Conservation (phyloP, 2,888 invertebrate species). For the Cecidostiba fungosa region DNA sequence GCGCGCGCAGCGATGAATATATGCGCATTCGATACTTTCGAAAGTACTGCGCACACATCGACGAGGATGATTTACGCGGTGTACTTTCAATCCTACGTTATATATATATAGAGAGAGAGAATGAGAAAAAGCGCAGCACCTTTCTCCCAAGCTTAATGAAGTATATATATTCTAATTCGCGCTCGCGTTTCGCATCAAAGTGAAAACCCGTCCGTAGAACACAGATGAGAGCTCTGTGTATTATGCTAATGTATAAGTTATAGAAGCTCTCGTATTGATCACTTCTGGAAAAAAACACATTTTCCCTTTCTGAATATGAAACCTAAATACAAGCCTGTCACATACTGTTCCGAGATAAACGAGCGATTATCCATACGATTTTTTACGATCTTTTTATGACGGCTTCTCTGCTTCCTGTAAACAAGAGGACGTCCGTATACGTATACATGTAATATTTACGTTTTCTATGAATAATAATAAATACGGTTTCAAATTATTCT, state of each 20-base stretch:
- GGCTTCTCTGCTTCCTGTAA: background rate
- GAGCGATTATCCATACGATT: background rate
- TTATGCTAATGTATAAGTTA: background rate
- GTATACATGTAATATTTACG: background rate
- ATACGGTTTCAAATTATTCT: background rate
- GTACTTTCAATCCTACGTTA: background rate
- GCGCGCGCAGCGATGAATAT: too few relatives aligned
- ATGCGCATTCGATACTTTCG: background rate
- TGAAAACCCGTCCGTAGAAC: background rate
- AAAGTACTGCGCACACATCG: background rate
- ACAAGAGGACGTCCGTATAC: background rate
- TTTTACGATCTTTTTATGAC: background rate
- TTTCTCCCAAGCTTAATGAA: constrained; percentile 19
- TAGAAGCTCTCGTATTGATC: background rate
- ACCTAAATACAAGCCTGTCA: background rate
- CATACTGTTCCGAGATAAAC: background rate
- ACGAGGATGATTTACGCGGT: background rate
- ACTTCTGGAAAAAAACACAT: background rate
- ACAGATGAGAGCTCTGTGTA: background rate
- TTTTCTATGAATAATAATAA: background rate
- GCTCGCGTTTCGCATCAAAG: constrained; percentile 2
- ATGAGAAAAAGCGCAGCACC: constrained; percentile 6
- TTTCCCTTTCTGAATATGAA: background rate
- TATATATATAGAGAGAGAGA: background rate
- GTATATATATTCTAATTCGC: background rate